Evolutionary conservation across 2,113 vertebrate species (phyloP), one percentile per base, ranked within the genome.

Genomic region (Oenanthe melanoleuca): DNA sequence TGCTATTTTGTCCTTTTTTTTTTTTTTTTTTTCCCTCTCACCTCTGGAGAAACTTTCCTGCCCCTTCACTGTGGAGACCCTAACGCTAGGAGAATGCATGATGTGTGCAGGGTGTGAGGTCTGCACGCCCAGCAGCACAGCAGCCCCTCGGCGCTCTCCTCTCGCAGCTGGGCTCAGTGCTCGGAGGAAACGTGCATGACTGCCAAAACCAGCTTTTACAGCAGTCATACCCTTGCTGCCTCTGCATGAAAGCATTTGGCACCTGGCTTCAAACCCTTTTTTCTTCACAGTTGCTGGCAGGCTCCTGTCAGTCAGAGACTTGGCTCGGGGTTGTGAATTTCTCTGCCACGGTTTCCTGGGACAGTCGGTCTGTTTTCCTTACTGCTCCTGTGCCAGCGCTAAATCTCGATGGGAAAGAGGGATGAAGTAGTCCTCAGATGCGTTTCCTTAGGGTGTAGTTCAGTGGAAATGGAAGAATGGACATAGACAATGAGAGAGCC

Each of bases 371-470:
- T 69, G 0, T 70, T 80, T 80, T 66, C n/a, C 37, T 77, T 70
- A 15, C 23, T 64, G 78, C 77, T 66, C 0, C n/a, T 57, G 1
- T 29, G 59, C 53, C 28, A 61, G 37, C 0, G 0, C 33, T 50
- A 31, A 63, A 33, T 31, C 44, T 29, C 20, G 49, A 21, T 75
- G 44, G 56, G 44, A 64, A 91, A 21, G 47, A 38, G 44, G 33
- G 42, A 22, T 55, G 42, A 38, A 57, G 23, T 74, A 59, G 33
- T 70, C 42, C 24, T 88, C 44, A 34, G 60, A 49, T 50, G 8
- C 67, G 7, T 87, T 89, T 91, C 40, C n/a, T 57, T 49, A 69
- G 61, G 67, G 31, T 65, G 61, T 37, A 40, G 40, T 19, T 78
- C 15, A 44, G 33, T 77, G 66, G 59, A 82, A 89, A 33, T 38